Percentiles rank a stretch among this genome's conserved stretches.
phyloP scores from a whole-genome alignment of 2,113 vertebrate species.

The Rafetus swinhoei region DNA sequence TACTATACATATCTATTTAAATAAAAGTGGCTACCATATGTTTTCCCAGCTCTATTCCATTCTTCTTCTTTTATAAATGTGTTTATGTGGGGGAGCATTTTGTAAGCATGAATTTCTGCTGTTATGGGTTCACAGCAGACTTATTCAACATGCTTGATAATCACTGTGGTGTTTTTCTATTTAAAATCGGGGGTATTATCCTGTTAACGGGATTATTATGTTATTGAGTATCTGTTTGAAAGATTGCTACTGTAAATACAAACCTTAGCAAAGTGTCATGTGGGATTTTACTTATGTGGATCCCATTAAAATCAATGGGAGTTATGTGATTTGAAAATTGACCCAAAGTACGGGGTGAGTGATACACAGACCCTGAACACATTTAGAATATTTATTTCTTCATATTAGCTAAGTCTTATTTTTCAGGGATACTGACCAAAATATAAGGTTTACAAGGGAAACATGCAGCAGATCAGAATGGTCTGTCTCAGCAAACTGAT shows the following conservation, averaged over 20 bases:
- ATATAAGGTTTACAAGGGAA: accelerated
- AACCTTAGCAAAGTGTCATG: background rate
- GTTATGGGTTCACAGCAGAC: background rate
- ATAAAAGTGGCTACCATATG: background rate
- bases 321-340: background rate
- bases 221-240: background rate
- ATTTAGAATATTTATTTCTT: background rate
- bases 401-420: background rate
- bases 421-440: background rate
- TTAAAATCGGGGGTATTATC: background rate
- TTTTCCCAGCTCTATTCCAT: background rate
- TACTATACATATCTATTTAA: background rate
- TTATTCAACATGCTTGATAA: background rate
- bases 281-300: background rate
- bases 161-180: background rate
- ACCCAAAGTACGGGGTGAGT: accelerated
- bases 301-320: background rate
- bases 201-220: slow-evolving; percentile 6
- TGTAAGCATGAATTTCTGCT: background rate
- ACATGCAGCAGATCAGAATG: background rate
- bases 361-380: background rate
- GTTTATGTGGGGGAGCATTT: background rate
- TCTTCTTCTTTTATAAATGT: background rate
- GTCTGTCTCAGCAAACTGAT: background rate
- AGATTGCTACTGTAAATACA: background rate